Conservation (phyloP, 1,140 invertebrate species). For the Procambarus virginalis region DNA sequence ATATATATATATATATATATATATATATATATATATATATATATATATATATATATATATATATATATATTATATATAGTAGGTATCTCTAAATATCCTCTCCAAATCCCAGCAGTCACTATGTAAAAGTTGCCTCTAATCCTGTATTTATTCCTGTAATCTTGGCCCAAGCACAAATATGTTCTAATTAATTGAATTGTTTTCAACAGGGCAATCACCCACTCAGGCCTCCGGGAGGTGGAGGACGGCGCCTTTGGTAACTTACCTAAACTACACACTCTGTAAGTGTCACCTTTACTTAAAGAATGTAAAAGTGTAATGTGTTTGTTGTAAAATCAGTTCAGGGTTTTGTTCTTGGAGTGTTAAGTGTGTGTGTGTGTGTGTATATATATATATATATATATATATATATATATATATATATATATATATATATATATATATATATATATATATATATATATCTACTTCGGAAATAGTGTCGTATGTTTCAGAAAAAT, state of each 20-base stretch:
- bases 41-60: no score
- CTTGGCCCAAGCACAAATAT: no score
- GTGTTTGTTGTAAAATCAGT: not conserved
- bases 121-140: no score
- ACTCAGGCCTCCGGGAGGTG: conserved; percentile 14
- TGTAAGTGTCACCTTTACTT: not conserved
- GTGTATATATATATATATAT: not conserved
- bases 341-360: not conserved
- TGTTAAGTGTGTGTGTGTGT: not conserved
- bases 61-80: no score
- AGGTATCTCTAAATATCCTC: no score
- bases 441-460: not conserved
- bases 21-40: no score
- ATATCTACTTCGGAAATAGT: not conserved
- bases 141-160: no score
- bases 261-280: conserved; percentile 2
- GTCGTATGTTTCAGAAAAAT: no score
- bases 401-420: conserved; percentile 7
- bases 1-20: no score
- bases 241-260: conserved; percentile 45
- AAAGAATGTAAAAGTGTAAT: not conserved
- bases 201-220: conserved; percentile 37
- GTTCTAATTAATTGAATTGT: not conserved
- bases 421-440: not conserved
- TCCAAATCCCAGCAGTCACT: no score